Evolutionary conservation across 2,113 vertebrate genomes (phyloP).

Genomic region (Donacobius atricapilla): DNA sequence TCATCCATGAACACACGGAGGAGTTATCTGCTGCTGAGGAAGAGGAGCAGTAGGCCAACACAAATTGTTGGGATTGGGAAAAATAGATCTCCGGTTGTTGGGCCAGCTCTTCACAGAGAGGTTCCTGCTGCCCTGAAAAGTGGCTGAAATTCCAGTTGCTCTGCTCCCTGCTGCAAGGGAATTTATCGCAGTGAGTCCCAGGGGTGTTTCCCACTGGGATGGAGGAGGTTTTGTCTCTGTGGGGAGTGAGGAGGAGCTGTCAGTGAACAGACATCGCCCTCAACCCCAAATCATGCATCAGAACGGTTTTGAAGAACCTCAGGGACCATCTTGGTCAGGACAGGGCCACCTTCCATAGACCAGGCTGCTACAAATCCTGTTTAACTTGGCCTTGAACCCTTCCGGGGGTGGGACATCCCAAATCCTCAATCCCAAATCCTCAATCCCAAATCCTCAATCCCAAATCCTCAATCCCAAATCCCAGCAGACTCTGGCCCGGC

Average conservation of each 20-base stretch:
- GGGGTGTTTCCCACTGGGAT: background rate
- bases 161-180: background rate
- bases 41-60: background rate
- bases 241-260: background rate
- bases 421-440: background rate
- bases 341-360: background rate
- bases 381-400: background rate
- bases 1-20: accelerated
- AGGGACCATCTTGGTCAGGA: background rate
- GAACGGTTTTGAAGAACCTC: background rate
- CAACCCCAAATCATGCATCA: background rate
- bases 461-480: background rate
- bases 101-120: background rate
- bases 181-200: background rate
- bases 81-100: background rate
- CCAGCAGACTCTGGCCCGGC: accelerated
- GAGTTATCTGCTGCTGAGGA: background rate
- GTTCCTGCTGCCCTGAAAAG: background rate
- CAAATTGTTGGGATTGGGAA: background rate
- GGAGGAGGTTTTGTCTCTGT: accelerated
- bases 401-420: background rate
- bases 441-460: background rate
- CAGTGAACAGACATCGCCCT: accelerated
- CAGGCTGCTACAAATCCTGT: background rate
- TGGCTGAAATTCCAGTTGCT: background rate